Conservation (phyloP, 2,888 invertebrate species). For the Hemistola chrysoprasaria region DNA sequence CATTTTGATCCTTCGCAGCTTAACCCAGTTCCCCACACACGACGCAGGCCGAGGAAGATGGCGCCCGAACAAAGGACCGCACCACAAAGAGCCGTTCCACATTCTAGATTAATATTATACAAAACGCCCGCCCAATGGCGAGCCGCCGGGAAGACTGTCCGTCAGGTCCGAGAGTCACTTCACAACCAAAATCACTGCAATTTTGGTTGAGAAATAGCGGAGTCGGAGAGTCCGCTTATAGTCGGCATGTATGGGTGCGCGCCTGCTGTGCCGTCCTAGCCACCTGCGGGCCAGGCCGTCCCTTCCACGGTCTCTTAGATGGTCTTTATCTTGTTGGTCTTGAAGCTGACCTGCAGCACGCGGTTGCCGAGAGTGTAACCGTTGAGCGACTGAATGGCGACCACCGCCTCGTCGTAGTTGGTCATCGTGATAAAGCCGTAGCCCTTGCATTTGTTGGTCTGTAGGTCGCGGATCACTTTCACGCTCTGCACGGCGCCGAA, state of each 20-base stretch:
- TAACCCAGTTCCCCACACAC: constrained; percentile 63
- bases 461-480: constrained; percentile 95
- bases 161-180: constrained; percentile 32
- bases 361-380: constrained; percentile 95
- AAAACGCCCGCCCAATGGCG: constrained; percentile 48
- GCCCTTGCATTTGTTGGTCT: constrained; percentile 97
- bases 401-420: constrained; percentile 95
- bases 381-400: constrained; percentile 95
- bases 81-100: constrained; percentile 64
- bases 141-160: constrained; percentile 42
- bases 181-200: constrained; percentile 26
- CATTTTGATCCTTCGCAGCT: constrained; percentile 72
- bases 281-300: constrained; percentile 67
- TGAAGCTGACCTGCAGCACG: constrained; percentile 96
- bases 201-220: constrained; percentile 27
- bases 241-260: constrained; percentile 75
- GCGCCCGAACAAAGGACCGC: constrained; percentile 38
- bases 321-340: constrained; percentile 91
- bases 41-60: constrained; percentile 18
- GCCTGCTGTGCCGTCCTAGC: constrained; percentile 80
- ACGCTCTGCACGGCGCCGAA: constrained; percentile 97
- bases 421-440: constrained; percentile 98
- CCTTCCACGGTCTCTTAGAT: constrained; percentile 78
- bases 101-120: constrained; percentile 63
- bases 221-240: constrained; percentile 20